Base-by-base conservation (phyloP, 2,888 invertebrate species). In the Asteroscopus sphinx region DNA sequence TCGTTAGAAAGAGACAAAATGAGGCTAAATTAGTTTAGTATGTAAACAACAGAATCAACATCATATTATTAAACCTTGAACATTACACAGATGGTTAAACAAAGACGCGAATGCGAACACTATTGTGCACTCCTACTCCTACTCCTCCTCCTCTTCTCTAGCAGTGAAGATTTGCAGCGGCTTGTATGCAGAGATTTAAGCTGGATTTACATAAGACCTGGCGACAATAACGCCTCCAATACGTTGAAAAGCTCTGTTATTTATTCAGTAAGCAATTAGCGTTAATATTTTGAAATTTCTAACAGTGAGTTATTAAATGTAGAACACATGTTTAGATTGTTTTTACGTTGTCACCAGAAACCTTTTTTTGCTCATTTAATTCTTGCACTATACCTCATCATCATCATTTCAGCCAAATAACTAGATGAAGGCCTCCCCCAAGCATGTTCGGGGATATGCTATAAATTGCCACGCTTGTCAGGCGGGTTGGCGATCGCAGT, bases 51-150 rank as follows among this genome's bases (percentile, higher is more conserved):
- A n/a, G n/a, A n/a, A n/a, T n/a, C n/a, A n/a, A n/a, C n/a, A n/a
- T n/a, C n/a, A n/a, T n/a, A n/a, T n/a, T 61, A 36, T 62, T 62
- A 56, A 56, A 67, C 40, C 45, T 57, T 16, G 6, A 1, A 42
- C 45, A 66, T 57, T 67, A 53, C 47, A 30, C 36, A 25, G 48
- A 59, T 6, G 5, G 42, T 52, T 62, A 45, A 69, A 66, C 59
- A 61, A 59, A 62, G 64, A 48, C 42, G 41, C 42, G 26, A 56
- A 54, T 52, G 35, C 36, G 39, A 68, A 73, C 74, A 74, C 65
- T 62, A 74, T 53, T 64, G 53, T 69, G 73, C 75, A 72, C 68
- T 74, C 35, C 62, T 65, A n/a, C n/a, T n/a, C n/a, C n/a, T n/a
- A n/a, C n/a, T n/a, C n/a, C n/a, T n/a, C n/a, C n/a, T n/a, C n/a